Evolutionary conservation across 2,888 invertebrate species (phyloP).

Genomic region (Tinea trinotella): DNA sequence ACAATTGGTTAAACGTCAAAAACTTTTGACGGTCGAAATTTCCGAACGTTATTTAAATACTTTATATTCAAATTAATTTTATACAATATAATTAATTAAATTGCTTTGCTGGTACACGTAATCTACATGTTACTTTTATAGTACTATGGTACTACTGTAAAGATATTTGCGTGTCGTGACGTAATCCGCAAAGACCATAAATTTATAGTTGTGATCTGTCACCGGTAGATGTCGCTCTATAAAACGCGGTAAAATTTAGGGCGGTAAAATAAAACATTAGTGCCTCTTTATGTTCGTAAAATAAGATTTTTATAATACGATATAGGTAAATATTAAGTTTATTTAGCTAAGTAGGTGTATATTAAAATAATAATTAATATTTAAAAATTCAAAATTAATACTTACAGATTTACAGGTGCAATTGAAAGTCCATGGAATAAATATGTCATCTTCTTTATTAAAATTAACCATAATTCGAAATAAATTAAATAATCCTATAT

Average conservation of each 20-base stretch:
- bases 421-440: neutral
- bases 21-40: neutral
- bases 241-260: no score
- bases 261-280: no score
- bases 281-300: no score
- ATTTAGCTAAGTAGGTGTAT: neutral
- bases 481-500: constrained; percentile 13
- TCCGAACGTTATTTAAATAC: neutral
- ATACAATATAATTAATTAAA: neutral
- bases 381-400: constrained; percentile 15
- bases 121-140: no score
- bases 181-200: no score
- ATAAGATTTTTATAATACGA: no score
- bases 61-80: neutral
- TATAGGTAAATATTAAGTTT: no score
- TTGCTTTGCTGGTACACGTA: no score
- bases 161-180: no score
- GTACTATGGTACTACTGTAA: no score
- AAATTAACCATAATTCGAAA: constrained; percentile 13
- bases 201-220: neutral
- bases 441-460: neutral
- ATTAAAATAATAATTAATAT: neutral
- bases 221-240: neutral
- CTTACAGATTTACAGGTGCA: constrained; percentile 19
- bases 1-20: neutral